phyloP scores from a whole-genome alignment of 2,888 invertebrate species.

The Notodonta ziczac region DNA sequence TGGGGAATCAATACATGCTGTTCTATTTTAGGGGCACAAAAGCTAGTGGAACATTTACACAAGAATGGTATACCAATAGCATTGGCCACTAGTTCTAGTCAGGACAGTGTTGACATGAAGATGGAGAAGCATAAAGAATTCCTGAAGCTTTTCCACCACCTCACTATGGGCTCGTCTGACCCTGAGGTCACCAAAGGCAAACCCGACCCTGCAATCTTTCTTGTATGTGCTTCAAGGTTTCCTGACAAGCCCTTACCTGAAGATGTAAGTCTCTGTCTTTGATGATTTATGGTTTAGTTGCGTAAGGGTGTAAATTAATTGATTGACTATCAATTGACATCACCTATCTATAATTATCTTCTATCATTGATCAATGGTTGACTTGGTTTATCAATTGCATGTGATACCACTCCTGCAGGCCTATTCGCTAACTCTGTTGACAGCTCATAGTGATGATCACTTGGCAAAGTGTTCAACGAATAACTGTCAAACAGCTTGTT shows the following conservation, averaged over 20 bases:
- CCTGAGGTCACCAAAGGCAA: conserved; percentile 93
- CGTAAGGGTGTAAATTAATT: too few species aligned
- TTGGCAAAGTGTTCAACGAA: too few species aligned
- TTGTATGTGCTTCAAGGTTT: conserved; percentile 91
- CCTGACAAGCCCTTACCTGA: conserved; percentile 86
- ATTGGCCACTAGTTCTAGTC: conserved; percentile 93
- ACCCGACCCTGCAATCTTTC: conserved; percentile 94
- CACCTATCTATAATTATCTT: too few species aligned
- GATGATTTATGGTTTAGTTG: too few species aligned
- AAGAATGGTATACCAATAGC: conserved; percentile 91
- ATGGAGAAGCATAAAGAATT: conserved; percentile 87
- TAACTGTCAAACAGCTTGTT: too few species aligned
- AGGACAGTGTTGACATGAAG: conserved; percentile 89
- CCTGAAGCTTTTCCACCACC: conserved; percentile 88
- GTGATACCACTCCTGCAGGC: too few species aligned
- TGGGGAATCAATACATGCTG: not conserved
- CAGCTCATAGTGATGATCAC: too few species aligned
- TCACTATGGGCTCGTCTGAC: conserved; percentile 92
- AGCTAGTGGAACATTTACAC: conserved; percentile 90
- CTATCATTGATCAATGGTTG: too few species aligned
- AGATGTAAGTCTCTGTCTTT: conserved; percentile 59
- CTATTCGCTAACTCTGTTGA: too few species aligned
- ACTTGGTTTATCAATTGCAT: too few species aligned
- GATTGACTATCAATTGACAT: too few species aligned
- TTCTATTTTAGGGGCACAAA: conserved; percentile 88